A percentile compares a stretch with the other conserved stretches of the same genome.
phyloP scores from a whole-genome alignment of 2,888 invertebrate genomes.

The Pimpla rufipes region DNA sequence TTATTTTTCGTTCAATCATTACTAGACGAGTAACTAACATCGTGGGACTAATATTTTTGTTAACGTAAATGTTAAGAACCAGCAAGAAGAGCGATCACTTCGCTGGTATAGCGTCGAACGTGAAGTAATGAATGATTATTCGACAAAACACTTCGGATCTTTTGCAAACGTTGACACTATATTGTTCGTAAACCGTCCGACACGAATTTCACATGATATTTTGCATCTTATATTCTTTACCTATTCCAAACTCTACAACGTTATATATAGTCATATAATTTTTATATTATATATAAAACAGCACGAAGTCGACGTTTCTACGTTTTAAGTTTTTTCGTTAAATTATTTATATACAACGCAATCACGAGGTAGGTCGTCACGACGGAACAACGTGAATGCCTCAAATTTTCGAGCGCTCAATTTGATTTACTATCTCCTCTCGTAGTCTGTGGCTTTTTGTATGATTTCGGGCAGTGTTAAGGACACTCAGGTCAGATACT shows the following conservation, averaged over 20 bases:
- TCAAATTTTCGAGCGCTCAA: slow-evolving; percentile 14
- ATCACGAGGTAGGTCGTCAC: slow-evolving; percentile 38
- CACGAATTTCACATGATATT: slow-evolving; percentile 31
- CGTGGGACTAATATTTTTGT: slow-evolving; percentile 8
- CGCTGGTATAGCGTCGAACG: slow-evolving; percentile 12
- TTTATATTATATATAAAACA: slow-evolving; percentile 68
- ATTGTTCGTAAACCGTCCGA: background rate
- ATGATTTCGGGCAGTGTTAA: slow-evolving; percentile 61
- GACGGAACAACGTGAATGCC: slow-evolving; percentile 52
- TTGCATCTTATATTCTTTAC: slow-evolving; percentile 1
- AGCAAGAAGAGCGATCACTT: slow-evolving; percentile 10
- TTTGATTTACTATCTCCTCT: slow-evolving; percentile 12
- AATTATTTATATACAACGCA: slow-evolving; percentile 70
- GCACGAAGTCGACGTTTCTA: slow-evolving; percentile 67
- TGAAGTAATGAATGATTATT: slow-evolving; percentile 15
- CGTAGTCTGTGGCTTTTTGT: slow-evolving; percentile 5
- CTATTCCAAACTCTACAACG: slow-evolving; percentile 30
- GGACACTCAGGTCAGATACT: slow-evolving; percentile 39
- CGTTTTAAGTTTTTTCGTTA: slow-evolving; percentile 49
- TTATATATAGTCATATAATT: slow-evolving; percentile 45
- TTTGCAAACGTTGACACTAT: background rate
- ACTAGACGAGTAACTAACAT: slow-evolving; percentile 10
- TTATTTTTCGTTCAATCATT: slow-evolving; percentile 13
- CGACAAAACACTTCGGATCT: slow-evolving; percentile 4
- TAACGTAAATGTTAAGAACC: slow-evolving; percentile 13